Conservation (phyloP, 2,888 invertebrate species). For the Ametastegia equiseti region DNA sequence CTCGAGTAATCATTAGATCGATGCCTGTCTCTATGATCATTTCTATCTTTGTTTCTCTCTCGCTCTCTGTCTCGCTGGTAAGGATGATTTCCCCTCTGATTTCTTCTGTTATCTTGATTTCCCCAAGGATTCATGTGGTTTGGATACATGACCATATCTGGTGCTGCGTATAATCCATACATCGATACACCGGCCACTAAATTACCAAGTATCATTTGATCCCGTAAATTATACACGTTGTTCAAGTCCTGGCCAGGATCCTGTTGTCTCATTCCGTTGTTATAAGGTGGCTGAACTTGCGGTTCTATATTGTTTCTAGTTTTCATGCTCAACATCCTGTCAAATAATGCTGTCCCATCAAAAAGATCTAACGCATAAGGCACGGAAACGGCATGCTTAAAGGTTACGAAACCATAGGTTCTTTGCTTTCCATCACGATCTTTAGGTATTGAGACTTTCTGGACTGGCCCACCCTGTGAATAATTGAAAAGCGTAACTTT, state of each 20-base stretch:
- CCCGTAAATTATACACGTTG: conserved; percentile 60
- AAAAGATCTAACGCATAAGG: conserved; percentile 87
- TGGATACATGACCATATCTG: conserved; percentile 54
- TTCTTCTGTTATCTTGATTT: conserved; percentile 59
- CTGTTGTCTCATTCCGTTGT: conserved; percentile 4
- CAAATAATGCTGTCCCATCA: conserved; percentile 84
- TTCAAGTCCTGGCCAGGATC: conserved; percentile 40
- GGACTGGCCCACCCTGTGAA: conserved; percentile 87
- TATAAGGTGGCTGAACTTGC: conserved; percentile 60
- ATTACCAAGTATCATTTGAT: conserved; percentile 64
- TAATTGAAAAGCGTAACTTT: conserved; percentile 40
- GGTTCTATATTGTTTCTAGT: conserved; percentile 65
- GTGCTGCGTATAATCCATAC: conserved; percentile 54
- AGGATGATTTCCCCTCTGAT: conserved; percentile 59
- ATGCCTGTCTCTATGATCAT: conserved; percentile 56
- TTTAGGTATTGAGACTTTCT: conserved; percentile 86
- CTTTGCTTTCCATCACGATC: conserved; percentile 85
- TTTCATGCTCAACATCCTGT: conserved; percentile 79
- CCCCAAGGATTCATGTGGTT: conserved; percentile 56
- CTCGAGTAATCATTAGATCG: conserved; percentile 55
- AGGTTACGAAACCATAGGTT: conserved; percentile 88
- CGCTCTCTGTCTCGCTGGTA: conserved; percentile 58
- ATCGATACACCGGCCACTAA: conserved; percentile 51
- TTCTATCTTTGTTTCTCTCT: conserved; percentile 53
- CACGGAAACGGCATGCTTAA: conserved; percentile 86